Percentiles rank a stretch among this genome's conserved stretches.
phyloP scores from a whole-genome alignment of 2,888 invertebrate genomes.

The Drosophila kanekoi region DNA sequence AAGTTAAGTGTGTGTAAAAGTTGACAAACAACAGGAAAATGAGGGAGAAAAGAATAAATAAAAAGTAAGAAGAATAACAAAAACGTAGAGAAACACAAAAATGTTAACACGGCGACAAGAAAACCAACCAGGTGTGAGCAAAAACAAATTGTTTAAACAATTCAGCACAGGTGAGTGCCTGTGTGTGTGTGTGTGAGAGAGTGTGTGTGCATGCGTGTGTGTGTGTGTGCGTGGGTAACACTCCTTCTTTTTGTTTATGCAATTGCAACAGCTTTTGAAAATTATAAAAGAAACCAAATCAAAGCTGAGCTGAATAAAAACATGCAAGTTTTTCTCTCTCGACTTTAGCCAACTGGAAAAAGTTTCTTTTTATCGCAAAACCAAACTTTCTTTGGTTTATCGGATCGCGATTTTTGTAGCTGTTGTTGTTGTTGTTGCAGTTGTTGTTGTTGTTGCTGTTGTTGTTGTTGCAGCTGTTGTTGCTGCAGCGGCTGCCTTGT shows the following conservation, averaged over 20 bases:
- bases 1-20: slow-evolving; percentile 69
- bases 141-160: slow-evolving; percentile 32
- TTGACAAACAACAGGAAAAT: slow-evolving; percentile 48
- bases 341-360: slow-evolving; percentile 76
- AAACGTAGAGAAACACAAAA: slow-evolving; percentile 30
- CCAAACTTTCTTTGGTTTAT: slow-evolving; percentile 83
- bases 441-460: slow-evolving; percentile 37
- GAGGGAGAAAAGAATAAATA: slow-evolving; percentile 30
- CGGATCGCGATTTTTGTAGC: slow-evolving; percentile 43
- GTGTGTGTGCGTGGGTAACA: slow-evolving; percentile 12
- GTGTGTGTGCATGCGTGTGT: slow-evolving; percentile 18
- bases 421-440: slow-evolving; percentile 37
- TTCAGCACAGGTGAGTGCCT: slow-evolving; percentile 9
- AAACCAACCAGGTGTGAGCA: slow-evolving; percentile 58
- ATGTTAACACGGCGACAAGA: slow-evolving; percentile 51
- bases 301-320: slow-evolving; percentile 23
- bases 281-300: slow-evolving; percentile 19
- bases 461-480: slow-evolving; percentile 35
- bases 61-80: slow-evolving; percentile 6
- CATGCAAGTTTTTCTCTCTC: slow-evolving; percentile 9
- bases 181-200: slow-evolving; percentile 13
- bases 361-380: slow-evolving; percentile 84
- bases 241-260: slow-evolving; percentile 32
- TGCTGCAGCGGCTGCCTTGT: slow-evolving; percentile 19
- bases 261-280: slow-evolving; percentile 39